Base-by-base conservation (phyloP, 2,113 vertebrate species). In the Periophthalmus modestus region DNA sequence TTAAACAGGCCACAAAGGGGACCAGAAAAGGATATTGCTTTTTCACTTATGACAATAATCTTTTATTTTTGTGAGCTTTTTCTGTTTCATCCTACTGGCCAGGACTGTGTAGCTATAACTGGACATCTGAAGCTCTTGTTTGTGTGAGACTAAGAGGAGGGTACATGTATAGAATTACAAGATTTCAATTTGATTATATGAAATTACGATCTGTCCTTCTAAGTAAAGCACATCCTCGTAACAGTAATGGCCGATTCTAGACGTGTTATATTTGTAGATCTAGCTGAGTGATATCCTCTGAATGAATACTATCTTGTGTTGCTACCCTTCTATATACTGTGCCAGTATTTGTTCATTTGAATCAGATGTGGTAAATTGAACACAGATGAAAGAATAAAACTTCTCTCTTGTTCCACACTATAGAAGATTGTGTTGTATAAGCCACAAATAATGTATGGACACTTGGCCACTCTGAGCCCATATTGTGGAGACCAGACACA, bases 1-100 rank as follows among this genome's bases (percentile, higher is more conserved):
- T 89, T 92, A 91, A 90, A 91, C 84, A 86, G 86, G 83, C 88
- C 88, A 88, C 87, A 39, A 78, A 82, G 83, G 83, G 78, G 70
- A 79, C 63, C 67, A 77, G 87, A 67, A 57, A 74, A 75, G 81
- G 88, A 91, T 91, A 91, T 91, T 91, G 88, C 88, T 89, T 92
- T 90, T 87, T 80, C 81, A 89, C 81, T 88, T 87, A 88, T 81
- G 70, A 84, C 65, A 61, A 87, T 87, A 81, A 89, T 91, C 79
- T 89, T 89, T 87, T 79, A 85, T 89, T 85, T 82, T 79, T 82
- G 36, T 43, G 23, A 82, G 54, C 72, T 66, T 77, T 83, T 83
- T 79, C 80, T 81, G 77, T 78, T 81, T 16, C 77, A 82, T 89
- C 85, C 82, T 82, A 18, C 77, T 39, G 77, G 71, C 80, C 33